Conservation (phyloP, 2,888 invertebrate genomes). For the Lepidonotus clava region DNA sequence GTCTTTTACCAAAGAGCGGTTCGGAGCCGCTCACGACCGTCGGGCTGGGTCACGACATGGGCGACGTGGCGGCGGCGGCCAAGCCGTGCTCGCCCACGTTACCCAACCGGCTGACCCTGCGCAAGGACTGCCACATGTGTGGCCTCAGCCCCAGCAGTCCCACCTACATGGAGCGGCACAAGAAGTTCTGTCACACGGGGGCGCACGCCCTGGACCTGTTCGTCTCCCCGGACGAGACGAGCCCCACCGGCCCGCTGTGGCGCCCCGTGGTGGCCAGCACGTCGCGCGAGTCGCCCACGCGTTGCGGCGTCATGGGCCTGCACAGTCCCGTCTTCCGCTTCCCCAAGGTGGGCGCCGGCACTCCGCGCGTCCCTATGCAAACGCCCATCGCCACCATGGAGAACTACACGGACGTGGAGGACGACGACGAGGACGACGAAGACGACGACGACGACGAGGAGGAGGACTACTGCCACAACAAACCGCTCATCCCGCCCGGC, state of each 20-base stretch:
- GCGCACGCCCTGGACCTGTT: slow-evolving; percentile 67
- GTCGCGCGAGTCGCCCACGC: slow-evolving; percentile 45
- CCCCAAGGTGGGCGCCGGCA: slow-evolving; percentile 56
- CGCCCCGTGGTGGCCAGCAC: slow-evolving; percentile 58
- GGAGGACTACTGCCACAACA: slow-evolving; percentile 56
- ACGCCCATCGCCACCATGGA: slow-evolving; percentile 55
- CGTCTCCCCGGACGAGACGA: slow-evolving; percentile 65
- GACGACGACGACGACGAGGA: slow-evolving; percentile 56
- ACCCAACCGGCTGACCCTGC: slow-evolving; percentile 29
- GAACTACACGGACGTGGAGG: slow-evolving; percentile 43
- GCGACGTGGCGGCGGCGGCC: background rate
- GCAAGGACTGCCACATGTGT: slow-evolving; percentile 53
- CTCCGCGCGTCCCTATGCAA: slow-evolving; percentile 56
- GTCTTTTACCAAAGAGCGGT: slow-evolving; percentile 56
- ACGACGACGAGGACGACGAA: slow-evolving; percentile 49
- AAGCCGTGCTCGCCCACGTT: slow-evolving; percentile 40
- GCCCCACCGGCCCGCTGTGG: slow-evolving; percentile 59
- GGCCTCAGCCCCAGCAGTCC: slow-evolving; percentile 64
- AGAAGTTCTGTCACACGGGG: slow-evolving; percentile 66
- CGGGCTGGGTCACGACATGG: background rate
- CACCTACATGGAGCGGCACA: slow-evolving; percentile 62
- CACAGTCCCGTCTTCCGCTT: slow-evolving; percentile 54
- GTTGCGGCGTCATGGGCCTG: background rate
- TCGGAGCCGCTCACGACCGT: slow-evolving; percentile 37
- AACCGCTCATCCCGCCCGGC: slow-evolving; percentile 52